Base-by-base conservation (phyloP, 2,888 invertebrate genomes). In the Barypeithes pellucidus region DNA sequence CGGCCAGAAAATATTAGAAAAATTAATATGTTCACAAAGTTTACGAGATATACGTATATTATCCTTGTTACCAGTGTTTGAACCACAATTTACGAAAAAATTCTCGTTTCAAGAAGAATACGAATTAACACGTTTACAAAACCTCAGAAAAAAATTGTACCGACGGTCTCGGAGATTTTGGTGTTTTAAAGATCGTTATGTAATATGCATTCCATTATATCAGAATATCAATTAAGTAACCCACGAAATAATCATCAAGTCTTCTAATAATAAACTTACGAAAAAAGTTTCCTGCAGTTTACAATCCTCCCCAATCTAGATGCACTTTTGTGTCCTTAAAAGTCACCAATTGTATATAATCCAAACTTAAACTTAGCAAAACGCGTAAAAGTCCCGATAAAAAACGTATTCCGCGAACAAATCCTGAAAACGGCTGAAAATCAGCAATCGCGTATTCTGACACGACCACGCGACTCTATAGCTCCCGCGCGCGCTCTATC, bases 391-490 rank as follows among this genome's bases (percentile, higher is more conserved):
- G 20, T 47, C 9, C n/a, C 22, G 47, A 20, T 29, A 52, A 52
- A 52, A 52, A 29, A 52, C 52, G 14, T 14, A 5, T n/a, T 18
- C 54, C 16, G 45, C 18, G 18, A 36, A 47, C 20, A 63, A 63
- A 50, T 61, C 45, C 43, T 45, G 45, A 61, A 62, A 62, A 47
- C 45, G 14, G 16, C 29, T 29, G 16, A 50, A 52, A 45, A 54
- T 65, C 52, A 41, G 22, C 52, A 43, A 45, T 5, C 70, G 70
- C 63, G 57, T 60, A 60, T 41, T 59, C 9, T 61, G 67, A 29
- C 59, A 62, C 41, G 73, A 68, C 65, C 69, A 69, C 73, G 73
- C 73, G 73, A 52, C 69, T 60, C 65, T 54, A 57, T 63, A 29
- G 41, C 67, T 59, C 52, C 43, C 66, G 67, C 54, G 62, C 47